Evolutionary conservation across 2,888 invertebrate genomes (phyloP).

Genomic region (Leucophenga maculata): DNA sequence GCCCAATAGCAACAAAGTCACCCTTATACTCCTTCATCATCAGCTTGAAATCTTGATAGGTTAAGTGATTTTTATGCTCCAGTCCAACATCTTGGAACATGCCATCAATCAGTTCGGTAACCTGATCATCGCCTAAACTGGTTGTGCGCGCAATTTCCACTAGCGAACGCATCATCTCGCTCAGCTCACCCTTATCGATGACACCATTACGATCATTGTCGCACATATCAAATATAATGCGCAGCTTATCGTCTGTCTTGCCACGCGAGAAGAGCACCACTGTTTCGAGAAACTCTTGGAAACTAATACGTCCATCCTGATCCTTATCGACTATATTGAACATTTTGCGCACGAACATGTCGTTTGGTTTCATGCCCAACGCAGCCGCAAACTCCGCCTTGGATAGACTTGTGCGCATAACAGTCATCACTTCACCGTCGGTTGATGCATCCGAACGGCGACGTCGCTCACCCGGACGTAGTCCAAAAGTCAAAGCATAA

Average conservation of each 20-base stretch:
- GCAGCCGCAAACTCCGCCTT: constrained; percentile 95
- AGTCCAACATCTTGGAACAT: constrained; percentile 95
- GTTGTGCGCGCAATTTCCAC: constrained; percentile 95
- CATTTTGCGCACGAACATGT: constrained; percentile 96
- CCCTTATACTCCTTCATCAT: constrained; percentile 98
- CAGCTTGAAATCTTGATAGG: constrained; percentile 91
- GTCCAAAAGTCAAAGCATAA: constrained; percentile 92
- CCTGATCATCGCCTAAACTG: constrained; percentile 90
- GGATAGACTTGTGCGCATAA: constrained; percentile 93
- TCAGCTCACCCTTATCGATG: constrained; percentile 93
- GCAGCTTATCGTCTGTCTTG: constrained; percentile 91
- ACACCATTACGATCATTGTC: constrained; percentile 95
- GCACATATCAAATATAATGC: constrained; percentile 98
- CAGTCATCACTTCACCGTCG: constrained; percentile 90
- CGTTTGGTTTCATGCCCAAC: constrained; percentile 94
- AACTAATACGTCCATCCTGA: constrained; percentile 92
- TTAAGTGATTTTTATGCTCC: constrained; percentile 90
- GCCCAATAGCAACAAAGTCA: constrained; percentile 93
- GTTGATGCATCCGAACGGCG: constrained; percentile 81
- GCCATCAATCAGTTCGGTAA: constrained; percentile 92
- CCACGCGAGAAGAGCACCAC: constrained; percentile 93
- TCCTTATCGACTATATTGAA: constrained; percentile 97
- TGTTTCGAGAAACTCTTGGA: constrained; percentile 95
- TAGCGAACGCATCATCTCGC: constrained; percentile 92
- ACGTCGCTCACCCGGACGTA: constrained; percentile 86